Evolutionary conservation across 2,888 invertebrate species (phyloP).

Genomic region (Silvanus unidentatus): DNA sequence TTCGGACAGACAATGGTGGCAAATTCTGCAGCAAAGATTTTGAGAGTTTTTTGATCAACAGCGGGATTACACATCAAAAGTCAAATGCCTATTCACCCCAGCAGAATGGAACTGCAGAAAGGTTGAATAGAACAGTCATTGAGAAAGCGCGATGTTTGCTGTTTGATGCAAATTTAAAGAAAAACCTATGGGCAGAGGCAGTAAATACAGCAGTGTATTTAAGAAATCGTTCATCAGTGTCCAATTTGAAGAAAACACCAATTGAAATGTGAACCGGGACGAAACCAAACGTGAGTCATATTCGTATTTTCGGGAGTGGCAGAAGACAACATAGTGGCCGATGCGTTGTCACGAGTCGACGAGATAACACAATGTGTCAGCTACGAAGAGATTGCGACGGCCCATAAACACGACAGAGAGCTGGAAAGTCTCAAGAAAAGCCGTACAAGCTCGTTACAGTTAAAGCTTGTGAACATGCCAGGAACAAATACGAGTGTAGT

Average conservation of each 20-base stretch:
- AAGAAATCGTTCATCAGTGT: slow-evolving; percentile 17
- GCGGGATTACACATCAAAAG: slow-evolving; percentile 31
- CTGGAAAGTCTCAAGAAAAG: too few species aligned
- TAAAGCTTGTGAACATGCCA: too few species aligned
- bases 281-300: slow-evolving; percentile 17
- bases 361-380: too few species aligned
- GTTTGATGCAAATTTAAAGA: slow-evolving; percentile 15
- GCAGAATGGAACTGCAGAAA: slow-evolving; percentile 26
- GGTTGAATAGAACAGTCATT: slow-evolving; percentile 22
- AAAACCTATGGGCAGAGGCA: slow-evolving; percentile 29
- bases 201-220: slow-evolving; percentile 19
- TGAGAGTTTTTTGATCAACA: slow-evolving; percentile 8
- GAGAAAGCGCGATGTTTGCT: slow-evolving; percentile 21
- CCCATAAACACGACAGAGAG: too few species aligned
- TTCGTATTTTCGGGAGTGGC: slow-evolving; percentile 21
- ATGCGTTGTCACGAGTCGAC: too few species aligned
- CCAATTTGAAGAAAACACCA: slow-evolving; percentile 21
- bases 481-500: too few species aligned
- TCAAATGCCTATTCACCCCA: slow-evolving; percentile 17
- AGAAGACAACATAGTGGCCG: too few species aligned
- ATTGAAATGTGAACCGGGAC: slow-evolving; percentile 17
- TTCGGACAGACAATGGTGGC: slow-evolving; percentile 13
- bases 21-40: slow-evolving; percentile 14
- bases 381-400: too few species aligned
- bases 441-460: too few species aligned